A percentile compares a stretch with the other conserved stretches of the same genome.
phyloP scores from a whole-genome alignment of 2,888 invertebrate genomes.

The Scrobipalpa atriplicella region DNA sequence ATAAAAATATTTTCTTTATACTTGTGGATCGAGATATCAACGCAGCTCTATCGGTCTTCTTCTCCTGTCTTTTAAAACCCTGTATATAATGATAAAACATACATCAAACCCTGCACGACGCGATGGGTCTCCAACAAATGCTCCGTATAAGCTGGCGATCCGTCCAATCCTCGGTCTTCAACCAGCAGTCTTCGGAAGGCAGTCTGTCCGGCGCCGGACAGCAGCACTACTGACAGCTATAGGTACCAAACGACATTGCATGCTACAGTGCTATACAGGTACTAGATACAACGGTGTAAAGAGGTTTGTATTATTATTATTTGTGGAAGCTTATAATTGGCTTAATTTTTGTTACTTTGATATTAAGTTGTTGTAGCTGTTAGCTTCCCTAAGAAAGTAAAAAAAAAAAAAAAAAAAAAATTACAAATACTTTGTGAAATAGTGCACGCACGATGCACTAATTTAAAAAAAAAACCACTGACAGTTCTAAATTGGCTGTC shows the following conservation, averaged over 20 bases:
- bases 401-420: no score
- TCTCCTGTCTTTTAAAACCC: no score
- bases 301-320: background rate
- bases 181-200: conserved; percentile 94
- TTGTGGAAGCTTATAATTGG: no score
- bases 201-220: conserved; percentile 81
- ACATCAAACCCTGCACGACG: conserved; percentile 85
- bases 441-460: no score
- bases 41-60: background rate
- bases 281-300: background rate
- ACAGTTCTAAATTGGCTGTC: no score
- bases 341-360: no score
- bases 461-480: no score
- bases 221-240: conserved; percentile 61
- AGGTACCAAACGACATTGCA: conserved; percentile 25
- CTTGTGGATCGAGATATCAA: background rate
- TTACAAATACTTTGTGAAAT: no score
- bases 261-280: background rate
- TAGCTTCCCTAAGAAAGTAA: no score
- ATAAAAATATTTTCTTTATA: background rate
- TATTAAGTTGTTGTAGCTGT: no score
- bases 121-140: conserved; percentile 98
- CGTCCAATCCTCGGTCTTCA: conserved; percentile 93
- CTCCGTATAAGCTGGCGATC: conserved; percentile 95
- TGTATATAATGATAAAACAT: background rate